Evolutionary conservation across 2,797 vertebrate genomes (phyloP).

Genomic region (Tauraco hartlaubi): DNA sequence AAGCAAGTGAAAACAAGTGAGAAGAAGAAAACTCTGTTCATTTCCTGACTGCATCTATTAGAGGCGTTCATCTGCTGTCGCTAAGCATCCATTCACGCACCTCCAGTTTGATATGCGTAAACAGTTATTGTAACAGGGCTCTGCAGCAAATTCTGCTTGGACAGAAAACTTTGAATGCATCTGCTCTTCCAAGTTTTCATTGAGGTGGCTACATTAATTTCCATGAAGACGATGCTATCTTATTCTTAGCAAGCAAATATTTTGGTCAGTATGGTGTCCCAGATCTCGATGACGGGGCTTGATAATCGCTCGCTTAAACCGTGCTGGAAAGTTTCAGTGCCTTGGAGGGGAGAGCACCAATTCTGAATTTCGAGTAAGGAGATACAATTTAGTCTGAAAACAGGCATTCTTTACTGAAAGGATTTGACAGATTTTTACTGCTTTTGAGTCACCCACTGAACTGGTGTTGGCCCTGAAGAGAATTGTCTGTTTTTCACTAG

Average conservation of each 20-base stretch:
- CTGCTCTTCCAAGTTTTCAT: slow-evolving; percentile 36
- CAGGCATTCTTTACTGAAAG: background rate
- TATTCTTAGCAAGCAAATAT: slow-evolving; percentile 11
- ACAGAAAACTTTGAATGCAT: slow-evolving; percentile 14
- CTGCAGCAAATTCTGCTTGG: slow-evolving; percentile 7
- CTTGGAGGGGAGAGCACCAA: background rate
- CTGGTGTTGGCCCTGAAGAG: background rate
- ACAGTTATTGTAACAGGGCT: slow-evolving; percentile 39
- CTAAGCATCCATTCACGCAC: slow-evolving; percentile 31
- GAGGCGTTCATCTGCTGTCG: slow-evolving; percentile 32
- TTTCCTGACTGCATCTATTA: slow-evolving; percentile 34
- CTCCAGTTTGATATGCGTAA: slow-evolving; percentile 6
- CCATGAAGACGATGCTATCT: slow-evolving; percentile 37
- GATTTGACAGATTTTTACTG: background rate
- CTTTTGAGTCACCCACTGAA: background rate
- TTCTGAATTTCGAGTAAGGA: slow-evolving; percentile 12
- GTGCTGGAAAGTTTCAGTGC: slow-evolving; percentile 9
- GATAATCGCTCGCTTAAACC: slow-evolving; percentile 8
- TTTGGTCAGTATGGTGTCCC: slow-evolving; percentile 29
- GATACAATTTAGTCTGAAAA: background rate
- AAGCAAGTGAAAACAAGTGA: slow-evolving; percentile 38
- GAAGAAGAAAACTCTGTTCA: slow-evolving; percentile 20
- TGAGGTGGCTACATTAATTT: slow-evolving; percentile 56
- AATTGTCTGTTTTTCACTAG: background rate
- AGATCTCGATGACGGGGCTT: slow-evolving; percentile 2